Base-by-base conservation (phyloP, 2,888 invertebrate species). In the Meandrusa payeni region DNA sequence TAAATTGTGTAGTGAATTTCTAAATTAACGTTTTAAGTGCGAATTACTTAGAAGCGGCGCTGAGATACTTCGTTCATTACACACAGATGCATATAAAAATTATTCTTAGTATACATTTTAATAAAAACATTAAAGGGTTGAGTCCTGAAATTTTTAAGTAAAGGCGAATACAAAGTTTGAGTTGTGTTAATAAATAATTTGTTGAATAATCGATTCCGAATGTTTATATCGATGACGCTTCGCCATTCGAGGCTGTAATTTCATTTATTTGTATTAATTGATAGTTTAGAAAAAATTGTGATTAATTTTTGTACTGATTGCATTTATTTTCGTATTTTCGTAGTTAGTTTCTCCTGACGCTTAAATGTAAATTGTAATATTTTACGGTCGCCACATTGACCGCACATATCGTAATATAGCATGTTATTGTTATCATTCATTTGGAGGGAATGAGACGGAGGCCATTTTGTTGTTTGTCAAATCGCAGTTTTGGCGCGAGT, bases 1-100 rank as follows among this genome's bases (percentile, higher is more conserved):
- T 69, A 61, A 63, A 57, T 54, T 51, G 51, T 59, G 55, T 55
- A 55, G 53, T 50, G 58, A 60, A 53, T 56, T 61, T 60, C 57
- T 46, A 49, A 46, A 48, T 39, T 41, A 43, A 47, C n/a, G n/a
- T n/a, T n/a, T n/a, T n/a, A n/a, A n/a, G n/a, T n/a, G n/a, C n/a
- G n/a, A n/a, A n/a, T n/a, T n/a, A n/a, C n/a, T n/a, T n/a, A 55
- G 26, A 10, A 10, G 9, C 10, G 10, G 11, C 11, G 2, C 11
- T 10, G 26, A 11, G 11, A n/a, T n/a, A n/a, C n/a, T 27, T 24
- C n/a, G 2, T 7, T 9, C 9, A 7, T 9, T 7, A 15, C 15
- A 3, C 4, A 15, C 15, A 15, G 2, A 15, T 15, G 2, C 15
- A 15, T 15, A n/a, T n/a, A n/a, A n/a, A n/a, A n/a, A n/a, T n/a